phyloP scores from a whole-genome alignment of 2,113 vertebrate species.

The Gorsachius goisagi region DNA sequence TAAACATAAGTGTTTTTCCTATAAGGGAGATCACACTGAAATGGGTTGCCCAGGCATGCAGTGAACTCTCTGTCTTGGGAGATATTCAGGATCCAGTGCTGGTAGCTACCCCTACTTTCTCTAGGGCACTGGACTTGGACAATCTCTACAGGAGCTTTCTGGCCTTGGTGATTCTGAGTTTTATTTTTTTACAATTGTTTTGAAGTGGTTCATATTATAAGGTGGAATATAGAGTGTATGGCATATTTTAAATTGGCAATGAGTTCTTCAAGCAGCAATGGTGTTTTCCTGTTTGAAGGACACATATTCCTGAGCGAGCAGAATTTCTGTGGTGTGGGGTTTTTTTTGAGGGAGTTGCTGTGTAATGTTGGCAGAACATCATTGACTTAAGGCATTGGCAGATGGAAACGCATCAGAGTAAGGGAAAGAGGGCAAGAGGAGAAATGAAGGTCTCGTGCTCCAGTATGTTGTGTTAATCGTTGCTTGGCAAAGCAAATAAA shows the following conservation, averaged over 20 bases:
- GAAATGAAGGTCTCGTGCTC: background rate
- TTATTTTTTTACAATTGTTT: too few species aligned
- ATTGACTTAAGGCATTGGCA: background rate
- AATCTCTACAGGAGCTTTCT: too few species aligned
- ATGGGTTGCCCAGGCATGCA: background rate
- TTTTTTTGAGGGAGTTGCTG: background rate
- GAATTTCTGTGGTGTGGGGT: background rate
- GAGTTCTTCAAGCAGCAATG: background rate
- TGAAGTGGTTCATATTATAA: background rate
- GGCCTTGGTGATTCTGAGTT: background rate
- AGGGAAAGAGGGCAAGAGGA: background rate
- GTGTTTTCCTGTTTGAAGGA: background rate
- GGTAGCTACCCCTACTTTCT: background rate
- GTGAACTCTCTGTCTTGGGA: background rate
- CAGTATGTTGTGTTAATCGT: background rate
- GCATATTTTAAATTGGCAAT: background rate
- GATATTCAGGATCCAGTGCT: background rate
- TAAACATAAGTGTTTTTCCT: background rate
- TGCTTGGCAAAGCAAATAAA: background rate
- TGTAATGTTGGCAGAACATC: background rate
- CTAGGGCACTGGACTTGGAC: fast-evolving
- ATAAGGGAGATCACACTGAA: fast-evolving
- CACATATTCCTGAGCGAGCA: background rate
- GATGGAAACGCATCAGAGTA: background rate
- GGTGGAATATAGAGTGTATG: too few species aligned